Conservation (phyloP, 2,797 vertebrate species). For the Tachyglossus aculeatus region DNA sequence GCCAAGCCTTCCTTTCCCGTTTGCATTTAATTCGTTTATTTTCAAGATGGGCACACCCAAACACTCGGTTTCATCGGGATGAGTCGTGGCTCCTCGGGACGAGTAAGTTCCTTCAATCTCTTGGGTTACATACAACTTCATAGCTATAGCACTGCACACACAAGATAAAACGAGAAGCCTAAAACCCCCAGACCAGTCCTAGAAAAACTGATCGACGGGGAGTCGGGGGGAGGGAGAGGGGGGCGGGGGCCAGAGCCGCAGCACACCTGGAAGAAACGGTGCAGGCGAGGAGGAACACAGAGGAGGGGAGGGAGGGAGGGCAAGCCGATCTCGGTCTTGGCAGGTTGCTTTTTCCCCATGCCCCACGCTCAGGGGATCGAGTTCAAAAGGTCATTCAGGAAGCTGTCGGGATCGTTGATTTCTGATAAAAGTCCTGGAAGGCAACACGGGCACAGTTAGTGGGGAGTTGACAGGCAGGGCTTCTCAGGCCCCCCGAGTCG, state of each 20-base stretch:
- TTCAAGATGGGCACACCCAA: slow-evolving; percentile 74
- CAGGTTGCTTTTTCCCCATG: neutral
- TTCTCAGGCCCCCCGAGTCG: neutral
- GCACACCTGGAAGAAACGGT: slow-evolving; percentile 47
- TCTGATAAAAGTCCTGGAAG: slow-evolving; percentile 90
- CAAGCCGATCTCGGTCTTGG: slow-evolving; percentile 49
- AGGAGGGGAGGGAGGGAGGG: slow-evolving; percentile 57
- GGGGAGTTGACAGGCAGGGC: rapidly evolving
- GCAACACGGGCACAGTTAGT: slow-evolving; percentile 3
- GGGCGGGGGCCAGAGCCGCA: slow-evolving; percentile 1
- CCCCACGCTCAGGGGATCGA: slow-evolving; percentile 87
- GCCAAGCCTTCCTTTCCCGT: slow-evolving; percentile 41
- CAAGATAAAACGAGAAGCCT: slow-evolving; percentile 64
- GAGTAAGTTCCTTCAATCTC: slow-evolving; percentile 63
- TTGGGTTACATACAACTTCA: slow-evolving; percentile 63
- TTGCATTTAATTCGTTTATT: slow-evolving; percentile 68
- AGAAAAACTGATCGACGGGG: slow-evolving; percentile 35
- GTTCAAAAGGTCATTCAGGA: slow-evolving; percentile 94
- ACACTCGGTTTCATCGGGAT: slow-evolving; percentile 54
- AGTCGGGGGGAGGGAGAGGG: neutral
- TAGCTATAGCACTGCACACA: slow-evolving; percentile 66
- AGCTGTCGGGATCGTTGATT: slow-evolving; percentile 89
- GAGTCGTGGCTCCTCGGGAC: slow-evolving; percentile 57
- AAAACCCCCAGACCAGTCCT: slow-evolving; percentile 68
- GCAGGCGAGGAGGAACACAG: slow-evolving; percentile 51